Evolutionary conservation across 2,888 invertebrate species (phyloP).

Genomic region (Blastobasis lacticolella): DNA sequence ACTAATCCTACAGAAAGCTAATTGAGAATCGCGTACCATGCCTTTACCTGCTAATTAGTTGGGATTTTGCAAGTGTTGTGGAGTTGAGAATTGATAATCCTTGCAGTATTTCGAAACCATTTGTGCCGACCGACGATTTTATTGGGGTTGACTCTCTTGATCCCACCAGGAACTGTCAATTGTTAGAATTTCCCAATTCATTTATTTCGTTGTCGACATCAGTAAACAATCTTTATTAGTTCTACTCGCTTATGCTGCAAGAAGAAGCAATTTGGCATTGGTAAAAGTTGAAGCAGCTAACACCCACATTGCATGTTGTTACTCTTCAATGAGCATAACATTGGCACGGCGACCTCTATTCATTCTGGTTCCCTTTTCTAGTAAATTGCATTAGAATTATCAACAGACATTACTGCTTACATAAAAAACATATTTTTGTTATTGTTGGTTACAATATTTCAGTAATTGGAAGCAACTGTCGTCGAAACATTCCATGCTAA

Average conservation of each 20-base stretch:
- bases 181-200: conserved; percentile 54
- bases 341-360: conserved; percentile 65
- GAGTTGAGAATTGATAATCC: conserved; percentile 31
- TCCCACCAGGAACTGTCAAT: conserved; percentile 67
- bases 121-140: conserved; percentile 56
- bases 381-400: conserved; percentile 36
- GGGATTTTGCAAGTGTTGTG: conserved; percentile 38
- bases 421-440: conserved; percentile 15
- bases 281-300: conserved; percentile 41
- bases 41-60: conserved; percentile 33
- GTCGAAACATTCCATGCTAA: conserved; percentile 51
- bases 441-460: conserved; percentile 18
- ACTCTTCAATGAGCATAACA: conserved; percentile 72
- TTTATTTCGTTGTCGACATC: conserved; percentile 33
- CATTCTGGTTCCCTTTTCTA: conserved; percentile 39
- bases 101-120: conserved; percentile 46
- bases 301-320: conserved; percentile 65
- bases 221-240: conserved; percentile 20
- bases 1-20: conserved; percentile 56
- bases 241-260: conserved; percentile 20
- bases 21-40: conserved; percentile 48
- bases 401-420: conserved; percentile 15
- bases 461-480: conserved; percentile 27
- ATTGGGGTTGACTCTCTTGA: conserved; percentile 51
- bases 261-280: conserved; percentile 33